phyloP scores from a whole-genome alignment of 2,797 vertebrate genomes.

The Oreochromis grahami region DNA sequence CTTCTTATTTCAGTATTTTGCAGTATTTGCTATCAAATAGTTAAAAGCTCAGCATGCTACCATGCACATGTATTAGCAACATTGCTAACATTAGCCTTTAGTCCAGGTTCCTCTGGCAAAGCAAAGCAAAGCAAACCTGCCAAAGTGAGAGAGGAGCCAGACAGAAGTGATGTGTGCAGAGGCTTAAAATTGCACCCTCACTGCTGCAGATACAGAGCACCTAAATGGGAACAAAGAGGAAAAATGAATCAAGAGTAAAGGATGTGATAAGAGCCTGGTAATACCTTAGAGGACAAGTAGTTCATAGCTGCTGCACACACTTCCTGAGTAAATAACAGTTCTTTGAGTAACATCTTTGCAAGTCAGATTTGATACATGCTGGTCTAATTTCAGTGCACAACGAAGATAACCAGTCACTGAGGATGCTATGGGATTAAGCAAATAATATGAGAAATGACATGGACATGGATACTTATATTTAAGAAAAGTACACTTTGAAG shows the following conservation, averaged over 20 bases:
- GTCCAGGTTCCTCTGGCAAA: not conserved
- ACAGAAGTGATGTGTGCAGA: not conserved
- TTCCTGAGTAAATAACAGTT: not conserved
- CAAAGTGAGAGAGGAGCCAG: not conserved
- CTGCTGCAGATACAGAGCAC: not conserved
- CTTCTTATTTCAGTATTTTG: not conserved
- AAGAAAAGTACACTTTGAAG: not conserved
- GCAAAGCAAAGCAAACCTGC: not conserved
- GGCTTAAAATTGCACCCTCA: not conserved
- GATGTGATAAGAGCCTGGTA: not conserved
- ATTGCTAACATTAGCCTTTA: not conserved
- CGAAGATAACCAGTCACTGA: not conserved
- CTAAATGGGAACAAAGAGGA: not conserved
- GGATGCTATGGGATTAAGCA: not conserved
- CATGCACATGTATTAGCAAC: not conserved
- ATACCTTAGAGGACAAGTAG: not conserved
- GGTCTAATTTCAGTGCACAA: not conserved
- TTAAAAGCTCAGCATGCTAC: not conserved
- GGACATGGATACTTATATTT: not conserved
- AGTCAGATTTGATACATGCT: not conserved
- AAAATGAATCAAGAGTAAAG: not conserved
- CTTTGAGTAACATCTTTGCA: constrained; percentile 5
- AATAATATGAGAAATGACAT: not conserved
- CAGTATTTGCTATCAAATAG: not conserved
- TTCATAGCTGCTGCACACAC: not conserved